These are phyloP conservation scores for Athalia circularis DNA, from an alignment of 2,888 invertebrate genomes.

Conservation along the genomic window DNA sequence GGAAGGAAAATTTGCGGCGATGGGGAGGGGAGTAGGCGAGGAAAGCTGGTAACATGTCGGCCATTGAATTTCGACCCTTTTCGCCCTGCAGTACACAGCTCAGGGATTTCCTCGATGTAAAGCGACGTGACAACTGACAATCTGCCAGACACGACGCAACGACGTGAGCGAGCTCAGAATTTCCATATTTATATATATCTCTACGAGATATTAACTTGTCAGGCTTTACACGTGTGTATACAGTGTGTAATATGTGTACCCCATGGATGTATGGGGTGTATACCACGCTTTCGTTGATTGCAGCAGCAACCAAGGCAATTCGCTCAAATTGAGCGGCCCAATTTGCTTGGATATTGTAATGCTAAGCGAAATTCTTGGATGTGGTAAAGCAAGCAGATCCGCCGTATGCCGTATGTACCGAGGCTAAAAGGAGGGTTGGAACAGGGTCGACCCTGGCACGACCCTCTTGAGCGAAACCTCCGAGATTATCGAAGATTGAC, in stretches of 20 bases:
- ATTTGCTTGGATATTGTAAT: slow-evolving; percentile 67
- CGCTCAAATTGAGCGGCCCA: slow-evolving; percentile 66
- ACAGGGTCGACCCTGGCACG: neutral
- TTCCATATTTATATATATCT: slow-evolving; percentile 59
- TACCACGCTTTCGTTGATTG: slow-evolving; percentile 35
- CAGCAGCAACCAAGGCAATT: slow-evolving; percentile 54
- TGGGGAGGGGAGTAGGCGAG: neutral
- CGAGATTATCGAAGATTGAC: slow-evolving; percentile 42
- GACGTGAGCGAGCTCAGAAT: slow-evolving; percentile 48
- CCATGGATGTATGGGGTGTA: no score
- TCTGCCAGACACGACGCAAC: neutral
- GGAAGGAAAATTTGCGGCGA: neutral
- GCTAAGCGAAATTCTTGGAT: slow-evolving; percentile 58
- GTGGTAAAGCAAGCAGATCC: no score
- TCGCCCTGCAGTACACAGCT: neutral
- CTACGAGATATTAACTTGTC: no score
- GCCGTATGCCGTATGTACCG: neutral
- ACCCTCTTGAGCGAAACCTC: neutral
- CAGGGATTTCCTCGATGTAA: slow-evolving; percentile 2
- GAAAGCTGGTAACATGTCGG: neutral
- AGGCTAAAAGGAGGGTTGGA: neutral
- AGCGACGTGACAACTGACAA: slow-evolving; percentile 30
- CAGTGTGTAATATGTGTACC: no score
- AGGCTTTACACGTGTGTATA: no score
- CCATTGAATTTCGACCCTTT: slow-evolving; percentile 9